Evolutionary conservation across 2,797 vertebrate species (phyloP).

Genomic region (Chiroxiphia lanceolata): DNA sequence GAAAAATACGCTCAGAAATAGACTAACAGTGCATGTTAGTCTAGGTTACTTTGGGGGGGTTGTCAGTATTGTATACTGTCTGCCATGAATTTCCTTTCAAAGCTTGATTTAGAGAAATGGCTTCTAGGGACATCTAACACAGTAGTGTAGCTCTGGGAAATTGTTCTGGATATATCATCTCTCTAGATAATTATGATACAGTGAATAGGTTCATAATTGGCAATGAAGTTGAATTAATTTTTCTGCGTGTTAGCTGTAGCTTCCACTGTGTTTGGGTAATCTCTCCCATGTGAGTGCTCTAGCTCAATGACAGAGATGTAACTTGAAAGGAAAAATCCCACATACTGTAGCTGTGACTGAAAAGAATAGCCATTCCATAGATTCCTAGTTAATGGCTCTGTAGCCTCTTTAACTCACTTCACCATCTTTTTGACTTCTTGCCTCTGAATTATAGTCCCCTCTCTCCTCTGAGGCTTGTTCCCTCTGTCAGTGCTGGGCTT

Average conservation of each 20-base stretch:
- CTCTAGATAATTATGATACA: neutral
- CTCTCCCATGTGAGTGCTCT: fast-evolving
- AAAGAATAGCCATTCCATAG: neutral
- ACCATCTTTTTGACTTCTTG: neutral
- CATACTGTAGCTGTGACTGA: fast-evolving
- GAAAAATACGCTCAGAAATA: neutral
- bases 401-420: neutral
- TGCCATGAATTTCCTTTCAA: neutral
- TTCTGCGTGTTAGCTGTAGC: neutral
- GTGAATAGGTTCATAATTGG: neutral
- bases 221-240: neutral
- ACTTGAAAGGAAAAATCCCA: neutral
- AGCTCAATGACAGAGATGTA: neutral
- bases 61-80: neutral
- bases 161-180: neutral
- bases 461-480: neutral
- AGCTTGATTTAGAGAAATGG: neutral
- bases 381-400: neutral
- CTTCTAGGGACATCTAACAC: neutral
- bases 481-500: fast-evolving
- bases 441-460: neutral
- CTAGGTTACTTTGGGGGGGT: neutral
- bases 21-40: neutral
- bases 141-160: neutral
- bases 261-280: neutral